These are phyloP conservation scores for Herpetotheres cachinnans DNA, from an alignment of 2,113 vertebrate species.

Conservation along the genomic window DNA sequence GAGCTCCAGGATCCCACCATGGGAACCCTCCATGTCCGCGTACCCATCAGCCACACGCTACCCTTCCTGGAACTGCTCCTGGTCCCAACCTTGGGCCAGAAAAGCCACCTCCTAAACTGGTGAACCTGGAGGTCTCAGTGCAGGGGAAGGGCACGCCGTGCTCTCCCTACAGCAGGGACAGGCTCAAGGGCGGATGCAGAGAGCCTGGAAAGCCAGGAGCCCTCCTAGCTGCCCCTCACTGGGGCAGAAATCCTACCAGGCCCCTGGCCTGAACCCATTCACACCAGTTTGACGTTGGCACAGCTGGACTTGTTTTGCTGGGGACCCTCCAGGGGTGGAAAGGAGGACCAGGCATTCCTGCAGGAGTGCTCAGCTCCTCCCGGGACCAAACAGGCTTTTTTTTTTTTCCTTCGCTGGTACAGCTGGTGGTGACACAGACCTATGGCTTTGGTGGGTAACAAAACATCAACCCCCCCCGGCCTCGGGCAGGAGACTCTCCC, in stretches of 20 bases:
- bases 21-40: neutral
- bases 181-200: neutral
- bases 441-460: neutral
- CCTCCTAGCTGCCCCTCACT: neutral
- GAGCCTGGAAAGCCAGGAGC: neutral
- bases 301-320: neutral
- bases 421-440: neutral
- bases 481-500: neutral
- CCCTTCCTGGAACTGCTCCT: neutral
- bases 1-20: neutral
- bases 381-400: neutral
- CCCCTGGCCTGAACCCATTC: neutral
- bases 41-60: neutral
- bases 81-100: neutral
- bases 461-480: neutral
- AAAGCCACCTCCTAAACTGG: neutral
- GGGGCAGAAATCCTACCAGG: neutral
- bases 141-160: rapidly evolving
- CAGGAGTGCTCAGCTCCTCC: neutral
- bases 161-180: neutral
- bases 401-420: neutral
- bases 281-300: neutral
- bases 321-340: neutral
- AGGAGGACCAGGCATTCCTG: neutral
- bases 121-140: no score